phyloP scores from a whole-genome alignment of 1,140 invertebrate species.

The Drosophila bifasciata region DNA sequence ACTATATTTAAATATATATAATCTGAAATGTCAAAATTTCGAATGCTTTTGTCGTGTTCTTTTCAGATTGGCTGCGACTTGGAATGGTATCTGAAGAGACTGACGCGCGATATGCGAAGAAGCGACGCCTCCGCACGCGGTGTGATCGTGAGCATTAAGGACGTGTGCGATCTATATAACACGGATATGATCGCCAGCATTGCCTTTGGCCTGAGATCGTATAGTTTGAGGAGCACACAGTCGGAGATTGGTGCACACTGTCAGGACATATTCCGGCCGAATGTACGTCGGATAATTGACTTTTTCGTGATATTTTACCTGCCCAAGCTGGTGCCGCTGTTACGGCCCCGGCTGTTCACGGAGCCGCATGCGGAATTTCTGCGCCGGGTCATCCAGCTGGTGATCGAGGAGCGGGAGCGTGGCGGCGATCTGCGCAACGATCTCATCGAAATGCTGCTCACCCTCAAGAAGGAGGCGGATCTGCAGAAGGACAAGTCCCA shows the following conservation, averaged over 20 bases:
- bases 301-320: constrained; percentile 85
- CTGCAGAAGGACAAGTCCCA: constrained; percentile 76
- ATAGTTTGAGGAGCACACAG: constrained; percentile 85
- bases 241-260: constrained; percentile 84
- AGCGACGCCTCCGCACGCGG: constrained; percentile 50
- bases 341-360: constrained; percentile 65
- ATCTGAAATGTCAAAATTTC: neutral
- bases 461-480: constrained; percentile 82
- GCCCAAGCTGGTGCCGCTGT: constrained; percentile 74
- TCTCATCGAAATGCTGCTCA: constrained; percentile 85
- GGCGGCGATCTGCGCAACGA: constrained; percentile 82
- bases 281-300: constrained; percentile 85
- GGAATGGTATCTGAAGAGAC: constrained; percentile 69
- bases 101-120: constrained; percentile 66
- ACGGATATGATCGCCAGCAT: constrained; percentile 87
- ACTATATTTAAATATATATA: neutral
- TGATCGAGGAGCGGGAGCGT: constrained; percentile 80
- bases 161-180: constrained; percentile 85
- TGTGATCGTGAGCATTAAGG: constrained; percentile 82
- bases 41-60: neutral
- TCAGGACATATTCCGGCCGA: constrained; percentile 85
- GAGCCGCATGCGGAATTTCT: constrained; percentile 76
- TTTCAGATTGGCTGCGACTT: constrained; percentile 69
- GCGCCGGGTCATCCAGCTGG: constrained; percentile 75
- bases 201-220: constrained; percentile 86